Base-by-base conservation (phyloP, 2,797 vertebrate genomes). In the Falco biarmicus region DNA sequence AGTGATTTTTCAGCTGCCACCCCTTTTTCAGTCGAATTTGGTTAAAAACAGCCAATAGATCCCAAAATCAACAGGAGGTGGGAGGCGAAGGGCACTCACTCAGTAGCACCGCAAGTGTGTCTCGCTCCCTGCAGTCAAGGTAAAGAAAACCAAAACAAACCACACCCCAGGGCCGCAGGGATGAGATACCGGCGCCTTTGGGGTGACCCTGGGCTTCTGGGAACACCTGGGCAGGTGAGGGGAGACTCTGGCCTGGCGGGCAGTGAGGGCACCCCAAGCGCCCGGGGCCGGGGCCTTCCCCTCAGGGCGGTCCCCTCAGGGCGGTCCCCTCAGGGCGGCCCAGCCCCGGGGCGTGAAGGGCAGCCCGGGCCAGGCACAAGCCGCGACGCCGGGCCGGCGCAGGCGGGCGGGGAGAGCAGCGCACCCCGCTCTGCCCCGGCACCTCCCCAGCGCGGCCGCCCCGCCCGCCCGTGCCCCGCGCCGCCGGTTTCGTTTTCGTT, bases 61-160 rank as follows among this genome's bases (percentile, higher is more conserved):
- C 2, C 41, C 11, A 5, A n/a, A 19, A 31, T 2, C 41, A 9
- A 8, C 32, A 26, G 9, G 15, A 15, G 24, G 9, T 28, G 18
- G 16, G 11, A 25, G n/a, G 41, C 4, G 1, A 29, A 8, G 10
- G 2, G 19, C 13, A 8, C 9, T 1, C 7, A 1, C 2, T 0
- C 26, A 6, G 9, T 0, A 3, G 1, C 39, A 4, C 73, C 0
- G 11, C 6, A 9, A 0, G 11, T 0, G 10, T 0, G 10, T 4
- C 48, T 16, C 53, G 0, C 14, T 5, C 8, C 12, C 16, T 2
- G 22, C 13, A 6, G 10, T 4, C 45, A 9, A 9, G 1, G 4
- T 10, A 15, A 47, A 50, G 13, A 11, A 13, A 6, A 4, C 3
- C 16, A 1, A 16, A 9, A 10, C 60, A 3, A 47, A 26, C 10